Base-by-base conservation (phyloP, 2,888 invertebrate genomes). In the Blastobasis lacticolella region DNA sequence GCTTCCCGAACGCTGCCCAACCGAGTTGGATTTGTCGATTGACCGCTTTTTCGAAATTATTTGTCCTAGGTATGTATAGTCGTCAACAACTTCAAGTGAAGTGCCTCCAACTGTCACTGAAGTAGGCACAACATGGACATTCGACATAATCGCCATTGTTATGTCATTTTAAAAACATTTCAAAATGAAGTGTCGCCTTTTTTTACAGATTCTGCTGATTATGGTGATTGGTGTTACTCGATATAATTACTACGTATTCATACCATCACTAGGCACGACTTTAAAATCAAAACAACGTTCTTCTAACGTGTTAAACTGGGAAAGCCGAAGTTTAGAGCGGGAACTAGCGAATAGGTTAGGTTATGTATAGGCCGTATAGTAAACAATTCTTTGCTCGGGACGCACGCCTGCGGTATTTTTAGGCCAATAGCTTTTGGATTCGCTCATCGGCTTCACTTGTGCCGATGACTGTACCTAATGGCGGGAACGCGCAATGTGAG, bases 371-470 rank as follows among this genome's bases (percentile, higher is more conserved):
- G 23, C 23, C 23, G 52, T 58, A 70, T 68, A 70, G 78, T 82
- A 81, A 81, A 81, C 81, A 80, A 75, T 78, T 77, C 70, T 75
- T 75, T 77, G 67, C 61, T 58, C 57, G 57, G 59, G 63, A 57
- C 56, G 57, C 63, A 62, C 58, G 56, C 53, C 57, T 54, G 65
- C 59, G 74, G 69, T 83, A 84, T 84, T 82, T 83, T 78, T 84
- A 80, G 83, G 82, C 75, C 78, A 78, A 81, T 79, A 75, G 76
- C 77, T 76, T 75, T 75, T 75, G 75, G 72, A 79, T 81, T 80
- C 72, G 79, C 78, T 79, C 78, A 78, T 79, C 79, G 68, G 67
- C 50, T 60, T 71, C 64, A 65, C 68, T 68, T 67, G 65, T 65
- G 65, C 68, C 65, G 70, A 71, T 72, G 67, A 66, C 68, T 66